Evolutionary conservation across 2,888 invertebrate species (phyloP), one percentile per base, ranked within the genome.

Genomic region (Noctua pronuba): DNA sequence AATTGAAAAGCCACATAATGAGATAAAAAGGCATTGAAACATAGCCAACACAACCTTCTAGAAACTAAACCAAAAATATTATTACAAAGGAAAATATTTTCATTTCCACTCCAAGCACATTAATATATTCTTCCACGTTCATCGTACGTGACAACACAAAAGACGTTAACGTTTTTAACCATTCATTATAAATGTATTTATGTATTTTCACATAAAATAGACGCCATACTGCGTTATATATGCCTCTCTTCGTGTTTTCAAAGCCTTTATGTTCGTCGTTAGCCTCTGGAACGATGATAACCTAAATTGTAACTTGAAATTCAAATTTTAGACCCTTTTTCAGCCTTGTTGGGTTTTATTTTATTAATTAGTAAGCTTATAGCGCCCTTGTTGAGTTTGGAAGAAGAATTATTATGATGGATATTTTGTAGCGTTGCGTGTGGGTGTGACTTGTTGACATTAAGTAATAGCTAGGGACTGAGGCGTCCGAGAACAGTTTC

Each of bases 111-210:
- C 58, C 8, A 71, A 65, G 13, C 55, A 75, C 72, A 86, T 85
- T 77, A 75, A 86, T 73, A 69, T 78, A 80, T 83, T 77, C 75
- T 68, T 73, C 77, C 52, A 69, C 72, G 46, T 83, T 80, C 77
- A 35, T 11, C 52, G 80, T 69, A 86, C 85, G 86, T 86, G 86
- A 83, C 80, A 76, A 52, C 68, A 80, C 84, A 83, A 85, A 78
- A 75, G 70, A 75, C 41, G 24, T 77, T 75, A 80, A 86, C 86
- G 77, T 80, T 85, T 80, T 68, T 64, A 80, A 69, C 65, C 72
- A 85, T 86, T 85, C 75, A 85, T 84, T 84, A 85, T 71, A 62
- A 64, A 85, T 75, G 58, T 69, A 75, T 73, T 75, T 73, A 78
- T 74, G 64, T 75, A 83, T 86, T 77, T 83, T 75, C 68, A 67